Percentiles rank a stretch among this genome's conserved stretches.
Conservation (phyloP, 35 echinoderm and acorn worm species). For the Holothuria glaberrima region DNA sequence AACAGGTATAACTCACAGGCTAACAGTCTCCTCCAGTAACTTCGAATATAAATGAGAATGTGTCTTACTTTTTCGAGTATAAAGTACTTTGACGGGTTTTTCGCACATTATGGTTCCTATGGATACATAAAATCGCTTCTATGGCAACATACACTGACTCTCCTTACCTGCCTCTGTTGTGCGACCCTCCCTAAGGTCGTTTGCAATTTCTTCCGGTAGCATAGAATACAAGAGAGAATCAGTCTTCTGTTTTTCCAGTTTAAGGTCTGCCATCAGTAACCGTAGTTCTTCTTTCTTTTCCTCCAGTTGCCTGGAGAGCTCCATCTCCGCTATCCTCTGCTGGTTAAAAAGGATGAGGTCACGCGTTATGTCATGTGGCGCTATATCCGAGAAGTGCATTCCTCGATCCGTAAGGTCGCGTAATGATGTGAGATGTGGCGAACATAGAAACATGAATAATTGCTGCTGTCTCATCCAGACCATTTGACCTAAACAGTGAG, state of each 20-base stretch:
- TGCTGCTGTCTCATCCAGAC: constrained; percentile 68
- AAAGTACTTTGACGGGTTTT: not conserved
- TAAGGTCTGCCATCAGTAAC: constrained; percentile 70
- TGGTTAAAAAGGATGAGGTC: constrained; percentile 91
- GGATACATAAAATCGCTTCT: too few species aligned
- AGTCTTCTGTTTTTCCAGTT: constrained; percentile 81
- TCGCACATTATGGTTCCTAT: too few species aligned
- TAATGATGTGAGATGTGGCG: constrained; percentile 74
- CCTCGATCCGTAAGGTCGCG: constrained; percentile 60
- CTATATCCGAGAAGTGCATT: constrained; percentile 93
- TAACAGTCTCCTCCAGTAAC: too few species aligned
- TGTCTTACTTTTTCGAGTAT: not conserved
- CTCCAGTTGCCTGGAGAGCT: constrained; percentile 78
- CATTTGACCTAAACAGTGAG: constrained; percentile 78
- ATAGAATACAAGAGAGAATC: constrained; percentile 83
- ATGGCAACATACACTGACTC: too few species aligned
- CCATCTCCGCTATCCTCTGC: constrained; percentile 84
- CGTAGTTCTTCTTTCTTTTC: constrained; percentile 89
- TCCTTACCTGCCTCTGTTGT: constrained; percentile 72
- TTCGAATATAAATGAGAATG: too few species aligned
- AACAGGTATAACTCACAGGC: too few species aligned
- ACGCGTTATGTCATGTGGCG: constrained; percentile 87
- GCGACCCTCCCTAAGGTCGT: constrained; percentile 75
- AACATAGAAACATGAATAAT: constrained; percentile 71
- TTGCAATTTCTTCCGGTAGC: constrained; percentile 80